phyloP scores from a whole-genome alignment of 2,888 invertebrate genomes.

The Drosophila sordidula region DNA sequence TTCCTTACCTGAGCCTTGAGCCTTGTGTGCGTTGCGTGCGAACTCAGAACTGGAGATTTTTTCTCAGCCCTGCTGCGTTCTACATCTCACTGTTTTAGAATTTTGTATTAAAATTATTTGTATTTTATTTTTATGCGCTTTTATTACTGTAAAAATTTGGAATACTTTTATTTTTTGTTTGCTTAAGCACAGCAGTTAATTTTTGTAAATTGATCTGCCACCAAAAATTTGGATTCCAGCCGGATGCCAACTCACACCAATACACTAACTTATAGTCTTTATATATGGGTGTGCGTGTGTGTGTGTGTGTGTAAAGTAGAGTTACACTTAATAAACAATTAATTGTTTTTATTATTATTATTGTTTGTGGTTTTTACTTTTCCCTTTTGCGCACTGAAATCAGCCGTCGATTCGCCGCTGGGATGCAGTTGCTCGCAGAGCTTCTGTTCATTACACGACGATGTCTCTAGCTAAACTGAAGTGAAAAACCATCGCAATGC shows the following conservation, averaged over 20 bases:
- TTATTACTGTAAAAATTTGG: slow-evolving; percentile 33
- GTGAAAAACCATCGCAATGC: slow-evolving; percentile 73
- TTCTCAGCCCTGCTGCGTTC: slow-evolving; percentile 25
- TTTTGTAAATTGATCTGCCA: slow-evolving; percentile 29
- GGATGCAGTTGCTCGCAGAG: slow-evolving; percentile 51
- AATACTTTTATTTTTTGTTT: slow-evolving; percentile 5
- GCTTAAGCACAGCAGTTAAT: slow-evolving; percentile 5
- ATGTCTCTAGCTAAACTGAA: slow-evolving; percentile 82
- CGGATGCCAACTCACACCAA: slow-evolving; percentile 19
- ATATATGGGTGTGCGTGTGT: slow-evolving; percentile 23
- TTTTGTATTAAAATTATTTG: not conserved
- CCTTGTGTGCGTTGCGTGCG: slow-evolving; percentile 54
- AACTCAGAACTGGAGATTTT: slow-evolving; percentile 34
- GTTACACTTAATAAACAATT: slow-evolving; percentile 30
- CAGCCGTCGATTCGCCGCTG: slow-evolving; percentile 61
- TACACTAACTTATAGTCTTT: slow-evolving; percentile 38
- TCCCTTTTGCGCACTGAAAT: slow-evolving; percentile 68
- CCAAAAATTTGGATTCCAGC: slow-evolving; percentile 11
- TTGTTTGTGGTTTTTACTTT: slow-evolving; percentile 15
- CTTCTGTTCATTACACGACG: slow-evolving; percentile 71
- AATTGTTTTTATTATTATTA: slow-evolving; percentile 25
- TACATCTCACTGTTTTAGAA: slow-evolving; percentile 57
- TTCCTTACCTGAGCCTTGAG: slow-evolving; percentile 59
- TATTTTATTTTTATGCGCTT: slow-evolving; percentile 8
- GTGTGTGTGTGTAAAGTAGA: slow-evolving; percentile 15